phyloP scores from a whole-genome alignment of 2,797 vertebrate species.

The Thamnophis elegans region DNA sequence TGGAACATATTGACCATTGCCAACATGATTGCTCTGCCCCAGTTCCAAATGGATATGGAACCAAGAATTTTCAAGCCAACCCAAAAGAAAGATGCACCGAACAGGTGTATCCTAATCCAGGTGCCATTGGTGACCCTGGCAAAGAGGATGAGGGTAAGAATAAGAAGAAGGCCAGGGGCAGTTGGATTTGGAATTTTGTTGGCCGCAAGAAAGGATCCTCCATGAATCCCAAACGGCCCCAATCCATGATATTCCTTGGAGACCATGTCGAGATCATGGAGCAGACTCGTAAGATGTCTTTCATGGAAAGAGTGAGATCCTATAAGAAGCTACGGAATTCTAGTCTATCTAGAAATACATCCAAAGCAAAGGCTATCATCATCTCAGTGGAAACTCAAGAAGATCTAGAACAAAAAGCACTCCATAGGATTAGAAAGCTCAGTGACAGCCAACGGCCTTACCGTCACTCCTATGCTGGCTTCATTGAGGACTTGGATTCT shows the following conservation, averaged over 20 bases:
- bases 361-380: slow-evolving; percentile 68
- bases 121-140: slow-evolving; percentile 45
- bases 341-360: slow-evolving; percentile 72
- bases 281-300: slow-evolving; percentile 80
- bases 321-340: slow-evolving; percentile 85
- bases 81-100: slow-evolving; percentile 76
- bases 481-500: slow-evolving; percentile 82
- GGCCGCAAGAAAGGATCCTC: slow-evolving; percentile 76
- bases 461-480: slow-evolving; percentile 86
- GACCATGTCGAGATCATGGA: slow-evolving; percentile 64
- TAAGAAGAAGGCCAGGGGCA: slow-evolving; percentile 73
- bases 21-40: slow-evolving; percentile 29
- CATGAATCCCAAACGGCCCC: slow-evolving; percentile 78
- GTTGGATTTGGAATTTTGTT: slow-evolving; percentile 86
- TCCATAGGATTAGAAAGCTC: slow-evolving; percentile 73
- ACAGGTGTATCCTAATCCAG: slow-evolving; percentile 63
- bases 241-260: slow-evolving; percentile 88
- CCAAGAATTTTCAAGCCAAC: slow-evolving; percentile 78
- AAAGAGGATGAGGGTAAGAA: slow-evolving; percentile 65
- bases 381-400: slow-evolving; percentile 69
- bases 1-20: slow-evolving; percentile 59
- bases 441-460: slow-evolving; percentile 75
- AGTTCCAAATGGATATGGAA: slow-evolving; percentile 83
- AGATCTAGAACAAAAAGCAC: slow-evolving; percentile 71
- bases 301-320: slow-evolving; percentile 84